Evolutionary conservation across 2,113 vertebrate species (phyloP).

Genomic region (Toxotes chatareus): DNA sequence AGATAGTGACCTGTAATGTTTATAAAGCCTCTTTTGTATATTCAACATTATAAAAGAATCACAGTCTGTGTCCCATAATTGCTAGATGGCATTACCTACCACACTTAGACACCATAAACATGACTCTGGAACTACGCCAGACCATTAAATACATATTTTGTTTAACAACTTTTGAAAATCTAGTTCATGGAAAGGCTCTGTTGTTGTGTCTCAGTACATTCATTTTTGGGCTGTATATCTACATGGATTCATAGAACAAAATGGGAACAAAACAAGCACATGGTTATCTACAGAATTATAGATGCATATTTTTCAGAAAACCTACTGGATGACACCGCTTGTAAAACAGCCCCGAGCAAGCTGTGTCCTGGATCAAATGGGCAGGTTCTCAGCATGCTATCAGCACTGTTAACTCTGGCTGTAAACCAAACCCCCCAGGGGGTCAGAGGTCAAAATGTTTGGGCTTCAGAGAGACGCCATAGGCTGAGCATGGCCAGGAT

Average conservation of each 20-base stretch:
- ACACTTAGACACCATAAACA: neutral
- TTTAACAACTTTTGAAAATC: neutral
- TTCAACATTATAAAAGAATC: conserved; percentile 3
- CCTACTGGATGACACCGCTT: conserved; percentile 38
- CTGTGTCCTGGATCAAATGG: conserved; percentile 70
- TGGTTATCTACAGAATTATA: conserved; percentile 48
- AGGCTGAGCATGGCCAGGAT: conserved; percentile 63
- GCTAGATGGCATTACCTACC: conserved; percentile 13
- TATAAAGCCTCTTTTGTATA: conserved; percentile 4
- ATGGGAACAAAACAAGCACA: neutral
- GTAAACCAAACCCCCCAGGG: conserved; percentile 75
- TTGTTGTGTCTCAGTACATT: neutral
- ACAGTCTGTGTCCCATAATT: conserved; percentile 8
- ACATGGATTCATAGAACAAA: conserved; percentile 1
- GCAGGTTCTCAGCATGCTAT: conserved; percentile 76
- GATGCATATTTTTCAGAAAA: conserved; percentile 40
- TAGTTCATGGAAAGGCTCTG: neutral
- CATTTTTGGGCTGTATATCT: neutral
- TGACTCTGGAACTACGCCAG: neutral
- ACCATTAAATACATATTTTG: conserved; percentile 7
- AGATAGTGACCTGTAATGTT: conserved; percentile 29
- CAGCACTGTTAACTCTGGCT: conserved; percentile 71
- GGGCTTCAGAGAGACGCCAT: conserved; percentile 81
- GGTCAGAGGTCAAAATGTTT: conserved; percentile 82
- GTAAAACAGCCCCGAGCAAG: conserved; percentile 54